These are phyloP conservation scores for Griposia aprilina DNA, from an alignment of 2,888 invertebrate genomes.

Conservation along the genomic window DNA sequence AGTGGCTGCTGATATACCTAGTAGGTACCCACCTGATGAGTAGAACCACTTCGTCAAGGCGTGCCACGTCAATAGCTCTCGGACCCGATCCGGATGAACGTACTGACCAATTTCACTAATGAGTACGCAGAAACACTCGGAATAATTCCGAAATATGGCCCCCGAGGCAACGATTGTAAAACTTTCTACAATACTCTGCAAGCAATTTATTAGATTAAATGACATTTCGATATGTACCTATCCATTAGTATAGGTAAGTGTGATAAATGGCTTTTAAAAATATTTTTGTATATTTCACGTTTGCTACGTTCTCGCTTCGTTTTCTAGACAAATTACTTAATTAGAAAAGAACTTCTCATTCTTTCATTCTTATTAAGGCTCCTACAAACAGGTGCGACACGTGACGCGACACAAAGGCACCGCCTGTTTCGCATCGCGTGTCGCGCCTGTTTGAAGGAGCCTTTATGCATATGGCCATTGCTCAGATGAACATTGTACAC, in stretches of 20 bases:
- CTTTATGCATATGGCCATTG: not conserved
- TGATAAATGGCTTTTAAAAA: slow-evolving; percentile 21
- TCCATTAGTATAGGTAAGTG: slow-evolving; percentile 14
- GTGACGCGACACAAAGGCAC: no score
- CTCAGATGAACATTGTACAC: not conserved
- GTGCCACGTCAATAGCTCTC: slow-evolving; percentile 51
- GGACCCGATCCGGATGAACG: slow-evolving; percentile 35
- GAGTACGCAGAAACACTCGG: slow-evolving; percentile 64
- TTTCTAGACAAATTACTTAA: not conserved
- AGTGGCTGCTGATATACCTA: slow-evolving; percentile 28
- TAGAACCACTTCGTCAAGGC: slow-evolving; percentile 53
- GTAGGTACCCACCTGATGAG: slow-evolving; percentile 20
- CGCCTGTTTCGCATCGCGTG: no score
- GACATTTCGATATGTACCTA: slow-evolving; percentile 34
- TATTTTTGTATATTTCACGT: not conserved
- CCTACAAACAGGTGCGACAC: no score
- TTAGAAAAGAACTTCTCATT: not conserved
- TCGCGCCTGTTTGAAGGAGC: no score
- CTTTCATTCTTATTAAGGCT: not conserved
- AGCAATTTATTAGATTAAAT: slow-evolving; percentile 47
- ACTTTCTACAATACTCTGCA: slow-evolving; percentile 55
- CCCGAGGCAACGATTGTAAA: slow-evolving; percentile 49
- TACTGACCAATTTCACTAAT: slow-evolving; percentile 76
- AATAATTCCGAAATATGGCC: slow-evolving; percentile 59
- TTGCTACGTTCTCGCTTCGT: not conserved